Evolutionary conservation across 1,140 invertebrate genomes (phyloP).

Genomic region (Microplitis demolitor): DNA sequence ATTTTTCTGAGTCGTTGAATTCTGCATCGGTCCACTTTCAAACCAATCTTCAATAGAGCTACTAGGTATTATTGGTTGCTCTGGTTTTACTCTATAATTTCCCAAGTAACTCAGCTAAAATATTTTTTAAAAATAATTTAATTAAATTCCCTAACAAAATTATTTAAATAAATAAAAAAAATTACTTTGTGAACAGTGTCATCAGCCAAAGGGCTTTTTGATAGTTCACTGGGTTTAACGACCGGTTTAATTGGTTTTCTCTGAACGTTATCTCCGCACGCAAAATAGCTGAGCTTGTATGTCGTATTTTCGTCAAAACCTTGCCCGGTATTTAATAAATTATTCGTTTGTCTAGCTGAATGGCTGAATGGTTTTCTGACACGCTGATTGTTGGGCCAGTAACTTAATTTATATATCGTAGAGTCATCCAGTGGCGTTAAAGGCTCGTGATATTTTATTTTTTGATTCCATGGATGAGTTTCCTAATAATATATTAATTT

Average conservation of each 20-base stretch:
- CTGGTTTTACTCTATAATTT: constrained; percentile 50
- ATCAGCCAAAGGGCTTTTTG: constrained; percentile 42
- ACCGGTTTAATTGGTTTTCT: constrained; percentile 36
- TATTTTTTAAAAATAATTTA: not conserved
- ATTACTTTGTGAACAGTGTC: constrained; percentile 51
- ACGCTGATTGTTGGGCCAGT: constrained; percentile 51
- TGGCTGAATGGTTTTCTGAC: constrained; percentile 32
- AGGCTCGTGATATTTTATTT: constrained; percentile 48
- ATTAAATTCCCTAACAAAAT: too few relatives aligned
- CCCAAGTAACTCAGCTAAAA: constrained; percentile 54
- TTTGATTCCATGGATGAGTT: constrained; percentile 35
- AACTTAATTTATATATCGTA: constrained; percentile 66
- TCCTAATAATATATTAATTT: constrained; percentile 35
- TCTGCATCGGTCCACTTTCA: constrained; percentile 71
- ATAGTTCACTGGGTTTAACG: constrained; percentile 36
- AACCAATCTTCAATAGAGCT: constrained; percentile 30
- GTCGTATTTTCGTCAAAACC: constrained; percentile 53
- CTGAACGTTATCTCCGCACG: constrained; percentile 39
- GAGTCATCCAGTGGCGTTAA: constrained; percentile 55
- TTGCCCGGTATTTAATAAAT: constrained; percentile 44
- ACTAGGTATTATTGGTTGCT: constrained; percentile 42
- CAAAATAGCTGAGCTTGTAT: constrained; percentile 55
- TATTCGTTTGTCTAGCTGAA: constrained; percentile 29
- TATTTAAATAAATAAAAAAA: not conserved
- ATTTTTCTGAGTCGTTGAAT: constrained; percentile 72